A percentile compares a stretch with the other conserved stretches of the same genome.
Conservation (phyloP, 2,888 invertebrate genomes). For the Metalampra italica region DNA sequence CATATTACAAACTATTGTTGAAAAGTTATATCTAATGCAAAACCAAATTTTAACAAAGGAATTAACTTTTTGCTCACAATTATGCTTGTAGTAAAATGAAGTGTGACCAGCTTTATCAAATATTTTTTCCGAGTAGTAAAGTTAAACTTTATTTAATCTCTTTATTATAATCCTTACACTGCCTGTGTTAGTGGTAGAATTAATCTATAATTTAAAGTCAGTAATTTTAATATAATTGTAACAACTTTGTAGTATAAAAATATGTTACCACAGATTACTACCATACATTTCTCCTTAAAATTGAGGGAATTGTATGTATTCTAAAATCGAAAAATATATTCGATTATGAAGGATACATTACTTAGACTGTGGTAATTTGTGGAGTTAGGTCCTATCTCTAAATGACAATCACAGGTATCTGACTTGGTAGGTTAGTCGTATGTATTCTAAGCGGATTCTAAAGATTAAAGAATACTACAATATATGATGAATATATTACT, state of each 20-base stretch:
- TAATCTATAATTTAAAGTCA: slow-evolving; percentile 4
- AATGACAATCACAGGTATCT: too few species aligned
- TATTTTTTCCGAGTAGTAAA: neutral
- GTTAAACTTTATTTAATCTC: neutral
- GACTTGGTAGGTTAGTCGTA: too few species aligned
- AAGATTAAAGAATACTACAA: too few species aligned
- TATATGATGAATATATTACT: too few species aligned
- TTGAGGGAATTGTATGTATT: too few species aligned
- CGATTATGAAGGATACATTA: too few species aligned
- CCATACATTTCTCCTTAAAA: neutral
- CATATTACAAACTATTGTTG: too few species aligned
- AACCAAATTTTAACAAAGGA: neutral
- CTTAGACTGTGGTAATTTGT: too few species aligned
- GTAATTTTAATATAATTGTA: slow-evolving; percentile 2
- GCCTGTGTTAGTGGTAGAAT: slow-evolving; percentile 17
- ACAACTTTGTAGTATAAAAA: neutral
- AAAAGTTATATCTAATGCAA: too few species aligned
- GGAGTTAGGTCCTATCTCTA: too few species aligned
- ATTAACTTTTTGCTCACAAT: neutral
- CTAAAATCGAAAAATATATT: too few species aligned
- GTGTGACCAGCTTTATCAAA: neutral
- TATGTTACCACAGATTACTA: neutral
- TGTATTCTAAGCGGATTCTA: too few species aligned
- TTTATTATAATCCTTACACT: slow-evolving; percentile 16
- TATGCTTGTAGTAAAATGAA: neutral